phyloP scores from a whole-genome alignment of 2,888 invertebrate species.

The Pammene aurita region DNA sequence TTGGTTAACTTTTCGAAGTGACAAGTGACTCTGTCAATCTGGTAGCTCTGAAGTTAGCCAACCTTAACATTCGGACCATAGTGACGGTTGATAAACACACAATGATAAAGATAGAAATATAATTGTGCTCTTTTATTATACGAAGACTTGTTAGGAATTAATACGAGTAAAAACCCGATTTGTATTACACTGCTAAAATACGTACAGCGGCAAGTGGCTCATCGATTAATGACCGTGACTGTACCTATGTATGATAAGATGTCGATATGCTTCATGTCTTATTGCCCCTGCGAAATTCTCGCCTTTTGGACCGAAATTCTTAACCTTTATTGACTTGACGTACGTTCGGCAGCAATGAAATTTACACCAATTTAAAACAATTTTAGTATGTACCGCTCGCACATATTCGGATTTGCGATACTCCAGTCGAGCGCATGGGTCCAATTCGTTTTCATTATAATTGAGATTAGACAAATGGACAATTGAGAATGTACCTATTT shows the following conservation, averaged over 20 bases:
- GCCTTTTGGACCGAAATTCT: slow-evolving; percentile 35
- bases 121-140: too few relatives aligned
- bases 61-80: too few relatives aligned
- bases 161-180: too few relatives aligned
- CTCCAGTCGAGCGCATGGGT: background rate
- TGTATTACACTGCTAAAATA: too few relatives aligned
- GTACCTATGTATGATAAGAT: background rate
- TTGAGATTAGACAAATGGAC: background rate
- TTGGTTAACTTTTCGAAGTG: too few relatives aligned
- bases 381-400: background rate
- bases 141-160: too few relatives aligned
- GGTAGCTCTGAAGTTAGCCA: too few relatives aligned
- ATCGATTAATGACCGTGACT: too few relatives aligned
- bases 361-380: background rate
- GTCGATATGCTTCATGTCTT: slow-evolving; percentile 21
- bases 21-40: too few relatives aligned
- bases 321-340: slow-evolving; percentile 2
- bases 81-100: too few relatives aligned
- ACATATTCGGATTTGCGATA: background rate
- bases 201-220: too few relatives aligned
- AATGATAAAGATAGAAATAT: too few relatives aligned
- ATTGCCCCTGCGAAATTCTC: slow-evolving; percentile 32
- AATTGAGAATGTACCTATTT: background rate
- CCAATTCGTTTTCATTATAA: background rate
- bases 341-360: background rate